Percentiles rank a stretch among this genome's conserved stretches.
Conservation (phyloP, 64 coral and sea anemone genomes). For the Anthopleura sola region DNA sequence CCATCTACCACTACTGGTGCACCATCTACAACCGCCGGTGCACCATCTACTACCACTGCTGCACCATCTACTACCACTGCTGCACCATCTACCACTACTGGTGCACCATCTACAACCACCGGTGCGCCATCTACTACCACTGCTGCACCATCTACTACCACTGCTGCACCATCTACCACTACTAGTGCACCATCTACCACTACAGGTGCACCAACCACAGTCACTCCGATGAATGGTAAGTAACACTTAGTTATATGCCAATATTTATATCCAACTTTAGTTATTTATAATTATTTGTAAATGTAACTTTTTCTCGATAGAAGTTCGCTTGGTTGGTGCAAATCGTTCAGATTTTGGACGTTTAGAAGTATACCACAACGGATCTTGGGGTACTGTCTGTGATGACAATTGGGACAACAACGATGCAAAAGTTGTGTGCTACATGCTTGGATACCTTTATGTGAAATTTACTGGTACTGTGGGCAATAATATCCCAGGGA, state of each 20-base stretch:
- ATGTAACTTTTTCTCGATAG: neutral
- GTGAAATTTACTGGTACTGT: neutral
- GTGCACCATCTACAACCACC: neutral
- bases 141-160: neutral
- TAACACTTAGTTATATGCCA: neutral
- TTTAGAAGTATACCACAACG: constrained; percentile 45
- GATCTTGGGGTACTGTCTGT: constrained; percentile 72
- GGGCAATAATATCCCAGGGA: neutral
- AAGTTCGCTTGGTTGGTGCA: constrained; percentile 33
- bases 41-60: neutral
- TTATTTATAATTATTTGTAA: neutral
- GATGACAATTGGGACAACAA: constrained; percentile 60
- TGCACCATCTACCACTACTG: neutral
- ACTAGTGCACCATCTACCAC: too few relatives aligned
- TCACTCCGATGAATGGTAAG: neutral
- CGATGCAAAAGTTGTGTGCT: constrained; percentile 30
- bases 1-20: neutral
- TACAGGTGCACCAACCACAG: neutral
- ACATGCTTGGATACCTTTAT: neutral
- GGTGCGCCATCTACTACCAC: neutral
- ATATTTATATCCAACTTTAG: neutral
- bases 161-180: neutral
- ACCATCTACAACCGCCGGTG: neutral
- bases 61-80: neutral
- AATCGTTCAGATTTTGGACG: constrained; percentile 37